phyloP scores from a whole-genome alignment of 2,888 invertebrate genomes.

The Piscicola geometra region DNA sequence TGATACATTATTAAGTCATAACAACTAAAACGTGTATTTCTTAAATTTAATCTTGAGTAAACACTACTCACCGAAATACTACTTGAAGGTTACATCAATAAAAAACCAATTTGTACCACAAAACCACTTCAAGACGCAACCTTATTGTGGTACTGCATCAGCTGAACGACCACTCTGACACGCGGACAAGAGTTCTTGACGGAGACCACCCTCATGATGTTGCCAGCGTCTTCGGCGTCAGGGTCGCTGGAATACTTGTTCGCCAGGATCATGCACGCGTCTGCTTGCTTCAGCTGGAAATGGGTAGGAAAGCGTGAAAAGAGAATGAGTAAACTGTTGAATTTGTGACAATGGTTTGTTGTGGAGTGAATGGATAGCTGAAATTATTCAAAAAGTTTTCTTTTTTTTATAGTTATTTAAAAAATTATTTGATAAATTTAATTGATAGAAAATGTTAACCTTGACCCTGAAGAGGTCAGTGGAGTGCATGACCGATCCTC shows the following conservation, averaged over 20 bases:
- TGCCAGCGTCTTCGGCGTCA: slow-evolving; percentile 99
- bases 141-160: slow-evolving; percentile 89
- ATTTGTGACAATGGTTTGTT: too few relatives aligned
- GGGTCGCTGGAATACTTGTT: slow-evolving; percentile 99
- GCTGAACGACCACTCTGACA: slow-evolving; percentile 97
- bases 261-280: slow-evolving; percentile 96
- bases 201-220: slow-evolving; percentile 99
- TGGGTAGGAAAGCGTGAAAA: too few relatives aligned
- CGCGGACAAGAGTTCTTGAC: slow-evolving; percentile 99
- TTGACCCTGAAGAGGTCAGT: slow-evolving; percentile 99
- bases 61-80: background rate
- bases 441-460: too few relatives aligned
- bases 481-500: slow-evolving; percentile 99
- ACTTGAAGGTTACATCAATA: background rate
- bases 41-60: too few relatives aligned
- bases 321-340: too few relatives aligned
- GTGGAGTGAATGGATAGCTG: too few relatives aligned
- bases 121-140: too few relatives aligned
- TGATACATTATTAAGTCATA: too few relatives aligned
- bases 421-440: too few relatives aligned
- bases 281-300: slow-evolving; percentile 68
- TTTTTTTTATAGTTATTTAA: background rate
- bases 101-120: background rate
- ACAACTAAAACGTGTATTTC: too few relatives aligned
- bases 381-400: too few relatives aligned